Conservation (phyloP, 1,140 invertebrate species). For the Cotesia glomerata region DNA sequence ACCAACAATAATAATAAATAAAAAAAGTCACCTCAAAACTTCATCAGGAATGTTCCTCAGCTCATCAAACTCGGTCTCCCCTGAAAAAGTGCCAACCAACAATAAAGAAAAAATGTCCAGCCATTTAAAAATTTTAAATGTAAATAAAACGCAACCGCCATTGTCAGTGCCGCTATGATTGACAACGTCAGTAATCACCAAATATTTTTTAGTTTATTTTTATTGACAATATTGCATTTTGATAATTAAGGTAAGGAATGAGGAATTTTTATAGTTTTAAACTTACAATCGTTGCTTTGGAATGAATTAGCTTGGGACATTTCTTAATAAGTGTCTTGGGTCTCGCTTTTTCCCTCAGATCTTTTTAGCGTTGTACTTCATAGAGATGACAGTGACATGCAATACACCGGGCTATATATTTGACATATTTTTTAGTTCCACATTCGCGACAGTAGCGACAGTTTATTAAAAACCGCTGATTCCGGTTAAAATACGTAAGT, state of each 20-base stretch:
- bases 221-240: neutral
- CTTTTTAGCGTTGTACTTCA: neutral
- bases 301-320: constrained; percentile 46
- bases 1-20: no score
- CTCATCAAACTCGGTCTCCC: constrained; percentile 17
- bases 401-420: no score
- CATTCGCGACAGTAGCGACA: no score
- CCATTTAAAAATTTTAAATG: neutral
- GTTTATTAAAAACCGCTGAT: neutral
- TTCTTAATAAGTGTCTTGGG: constrained; percentile 20
- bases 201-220: neutral
- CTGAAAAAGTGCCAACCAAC: neutral
- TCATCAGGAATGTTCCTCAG: no score
- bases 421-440: no score
- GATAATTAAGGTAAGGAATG: neutral
- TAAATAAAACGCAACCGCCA: constrained; percentile 59
- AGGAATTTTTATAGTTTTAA: neutral
- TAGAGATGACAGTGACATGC: neutral
- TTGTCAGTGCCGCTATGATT: constrained; percentile 31
- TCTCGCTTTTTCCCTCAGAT: neutral
- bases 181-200: neutral
- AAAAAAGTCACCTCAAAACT: no score
- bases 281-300: constrained; percentile 50
- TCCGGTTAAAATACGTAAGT: no score
- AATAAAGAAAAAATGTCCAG: no score